A percentile compares a stretch with the other conserved stretches of the same genome.
Conservation (phyloP, 2,888 invertebrate species). For the Ferrisia virgata region DNA sequence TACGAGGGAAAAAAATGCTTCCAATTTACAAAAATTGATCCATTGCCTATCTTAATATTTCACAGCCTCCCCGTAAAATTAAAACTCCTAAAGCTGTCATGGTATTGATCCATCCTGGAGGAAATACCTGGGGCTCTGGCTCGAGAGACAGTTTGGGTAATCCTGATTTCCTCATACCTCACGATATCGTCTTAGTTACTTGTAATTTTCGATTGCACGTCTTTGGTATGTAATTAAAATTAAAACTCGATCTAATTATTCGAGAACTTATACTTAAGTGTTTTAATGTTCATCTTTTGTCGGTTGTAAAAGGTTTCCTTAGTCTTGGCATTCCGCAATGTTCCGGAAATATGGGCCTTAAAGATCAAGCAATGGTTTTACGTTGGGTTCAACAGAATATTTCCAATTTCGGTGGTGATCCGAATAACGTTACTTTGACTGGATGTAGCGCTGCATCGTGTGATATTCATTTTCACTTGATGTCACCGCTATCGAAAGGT, state of each 20-base stretch:
- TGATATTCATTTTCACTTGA: constrained; percentile 1
- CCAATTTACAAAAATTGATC: too few relatives aligned
- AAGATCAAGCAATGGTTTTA: constrained; percentile 5
- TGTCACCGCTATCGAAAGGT: constrained; percentile 26
- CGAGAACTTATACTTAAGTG: too few relatives aligned
- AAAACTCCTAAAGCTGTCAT: neutral
- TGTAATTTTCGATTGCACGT: constrained; percentile 24
- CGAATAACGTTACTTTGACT: constrained; percentile 15
- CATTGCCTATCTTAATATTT: neutral
- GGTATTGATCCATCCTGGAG: constrained; percentile 19
- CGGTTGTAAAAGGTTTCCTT: neutral
- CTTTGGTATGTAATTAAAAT: neutral
- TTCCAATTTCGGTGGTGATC: constrained; percentile 17
- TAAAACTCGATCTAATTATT: too few relatives aligned
- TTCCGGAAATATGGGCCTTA: constrained; percentile 23
- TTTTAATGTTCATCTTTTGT: neutral
- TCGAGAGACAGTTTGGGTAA: neutral
- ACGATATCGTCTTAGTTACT: constrained; percentile 12
- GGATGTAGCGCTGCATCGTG: constrained; percentile 8
- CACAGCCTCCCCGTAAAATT: constrained; percentile 17
- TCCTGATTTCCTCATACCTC: constrained; percentile 11
- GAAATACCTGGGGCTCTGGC: constrained; percentile 24
- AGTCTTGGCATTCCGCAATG: neutral
- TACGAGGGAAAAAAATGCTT: neutral
- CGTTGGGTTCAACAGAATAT: constrained; percentile 25